phyloP scores from a whole-genome alignment of 2,888 invertebrate species.

The Hyalella azteca region DNA sequence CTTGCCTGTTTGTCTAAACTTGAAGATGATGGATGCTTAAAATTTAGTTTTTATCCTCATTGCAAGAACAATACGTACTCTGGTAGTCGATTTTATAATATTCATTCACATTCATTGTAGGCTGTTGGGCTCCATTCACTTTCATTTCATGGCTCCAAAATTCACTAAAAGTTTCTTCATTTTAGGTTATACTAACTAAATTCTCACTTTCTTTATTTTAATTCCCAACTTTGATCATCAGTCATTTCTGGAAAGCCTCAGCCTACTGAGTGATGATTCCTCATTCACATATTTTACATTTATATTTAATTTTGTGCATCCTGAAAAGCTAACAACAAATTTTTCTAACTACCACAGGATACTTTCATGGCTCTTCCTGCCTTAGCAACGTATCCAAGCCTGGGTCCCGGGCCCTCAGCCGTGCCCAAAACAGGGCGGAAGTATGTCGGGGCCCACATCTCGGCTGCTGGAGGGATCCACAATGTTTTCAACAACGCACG shows the following conservation, averaged over 20 bases:
- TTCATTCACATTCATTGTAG: too few species aligned
- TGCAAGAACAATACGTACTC: too few species aligned
- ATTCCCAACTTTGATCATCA: not conserved
- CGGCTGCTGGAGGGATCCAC: conserved; percentile 47
- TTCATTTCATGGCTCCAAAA: too few species aligned
- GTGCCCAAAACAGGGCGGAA: conserved; percentile 50
- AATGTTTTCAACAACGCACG: conserved; percentile 42
- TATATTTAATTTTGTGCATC: not conserved
- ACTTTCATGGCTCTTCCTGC: not conserved
- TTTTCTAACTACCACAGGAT: not conserved
- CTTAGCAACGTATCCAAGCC: not conserved
- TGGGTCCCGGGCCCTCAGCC: conserved; percentile 51
- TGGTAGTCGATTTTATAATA: too few species aligned
- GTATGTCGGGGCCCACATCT: conserved; percentile 55
- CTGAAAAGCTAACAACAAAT: not conserved
- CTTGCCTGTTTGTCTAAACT: too few species aligned
- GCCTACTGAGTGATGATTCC: not conserved
- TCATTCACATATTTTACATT: not conserved
- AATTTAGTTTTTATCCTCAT: too few species aligned
- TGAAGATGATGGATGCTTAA: too few species aligned
- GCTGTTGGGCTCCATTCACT: too few species aligned
- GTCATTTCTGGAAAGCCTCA: not conserved
- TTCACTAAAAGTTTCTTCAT: too few species aligned
- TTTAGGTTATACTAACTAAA: too few species aligned
- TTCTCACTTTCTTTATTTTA: not conserved